These are phyloP conservation scores for Ptilodon capucinus DNA, from an alignment of 2,888 invertebrate species.

Conservation along the genomic window DNA sequence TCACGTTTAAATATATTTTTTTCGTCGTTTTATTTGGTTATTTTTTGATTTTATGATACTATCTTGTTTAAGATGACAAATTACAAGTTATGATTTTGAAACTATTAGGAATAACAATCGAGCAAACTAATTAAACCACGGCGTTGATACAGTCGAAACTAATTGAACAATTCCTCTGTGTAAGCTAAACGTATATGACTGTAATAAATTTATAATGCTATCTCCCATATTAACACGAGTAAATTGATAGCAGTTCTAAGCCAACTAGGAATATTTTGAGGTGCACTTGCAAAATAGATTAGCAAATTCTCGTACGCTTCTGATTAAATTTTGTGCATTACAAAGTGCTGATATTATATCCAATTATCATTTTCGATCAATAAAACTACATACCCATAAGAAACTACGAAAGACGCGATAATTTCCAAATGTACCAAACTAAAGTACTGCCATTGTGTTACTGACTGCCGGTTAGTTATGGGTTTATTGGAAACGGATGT, in stretches of 20 bases:
- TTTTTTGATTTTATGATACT: conserved; percentile 26
- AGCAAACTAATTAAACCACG: conserved; percentile 3
- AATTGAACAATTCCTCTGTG: conserved; percentile 8
- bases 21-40: conserved; percentile 30
- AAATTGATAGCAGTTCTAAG: conserved; percentile 8
- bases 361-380: too few species aligned
- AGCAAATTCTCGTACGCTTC: not conserved
- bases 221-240: conserved; percentile 4
- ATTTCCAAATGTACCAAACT: too few species aligned
- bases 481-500: too few species aligned
- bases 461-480: too few species aligned
- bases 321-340: too few species aligned
- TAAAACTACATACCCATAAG: too few species aligned
- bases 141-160: conserved; percentile 9
- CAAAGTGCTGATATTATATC: too few species aligned
- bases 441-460: too few species aligned
- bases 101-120: conserved; percentile 4
- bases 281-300: conserved; percentile 9
- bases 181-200: conserved; percentile 11
- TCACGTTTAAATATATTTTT: conserved; percentile 26
- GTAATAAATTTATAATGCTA: conserved; percentile 3
- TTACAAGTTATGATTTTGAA: conserved; percentile 5
- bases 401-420: too few species aligned
- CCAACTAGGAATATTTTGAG: conserved; percentile 5
- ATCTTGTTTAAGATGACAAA: conserved; percentile 4